These are phyloP conservation scores for Macroglossus sobrinus DNA, from an alignment of 2,113 vertebrate species.

Conservation along the genomic window DNA sequence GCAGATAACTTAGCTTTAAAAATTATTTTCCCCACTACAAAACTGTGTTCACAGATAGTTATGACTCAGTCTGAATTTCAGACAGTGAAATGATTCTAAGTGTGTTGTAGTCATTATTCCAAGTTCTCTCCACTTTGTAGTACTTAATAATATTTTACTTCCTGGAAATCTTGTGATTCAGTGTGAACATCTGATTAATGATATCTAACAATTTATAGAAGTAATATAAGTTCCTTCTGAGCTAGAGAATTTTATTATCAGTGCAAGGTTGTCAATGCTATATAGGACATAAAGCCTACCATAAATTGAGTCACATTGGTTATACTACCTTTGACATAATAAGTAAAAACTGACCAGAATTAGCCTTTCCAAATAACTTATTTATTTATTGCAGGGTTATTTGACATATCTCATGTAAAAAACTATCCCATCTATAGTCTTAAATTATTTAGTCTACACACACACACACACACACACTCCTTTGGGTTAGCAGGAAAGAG, in stretches of 20 bases:
- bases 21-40: not conserved
- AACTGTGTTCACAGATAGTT: not conserved
- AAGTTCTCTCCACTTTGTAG: not conserved
- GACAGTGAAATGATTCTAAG: not conserved
- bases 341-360: not conserved
- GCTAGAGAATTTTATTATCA: not conserved
- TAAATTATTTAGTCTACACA: not conserved
- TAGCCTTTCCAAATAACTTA: not conserved
- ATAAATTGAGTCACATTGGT: not conserved
- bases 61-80: not conserved
- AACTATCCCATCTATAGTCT: not conserved
- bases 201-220: not conserved
- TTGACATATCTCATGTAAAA: not conserved
- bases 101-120: not conserved
- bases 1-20: not conserved
- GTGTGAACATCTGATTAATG: constrained; percentile 22
- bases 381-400: not conserved
- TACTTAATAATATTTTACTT: constrained; percentile 21
- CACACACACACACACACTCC: not conserved
- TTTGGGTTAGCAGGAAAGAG: not conserved
- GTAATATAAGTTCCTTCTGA: not conserved
- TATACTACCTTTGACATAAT: not conserved
- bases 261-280: not conserved
- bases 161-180: not conserved
- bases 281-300: not conserved